Evolutionary conservation across 2,888 invertebrate species (phyloP).

Genomic region (Psococerastis gibbosa): DNA sequence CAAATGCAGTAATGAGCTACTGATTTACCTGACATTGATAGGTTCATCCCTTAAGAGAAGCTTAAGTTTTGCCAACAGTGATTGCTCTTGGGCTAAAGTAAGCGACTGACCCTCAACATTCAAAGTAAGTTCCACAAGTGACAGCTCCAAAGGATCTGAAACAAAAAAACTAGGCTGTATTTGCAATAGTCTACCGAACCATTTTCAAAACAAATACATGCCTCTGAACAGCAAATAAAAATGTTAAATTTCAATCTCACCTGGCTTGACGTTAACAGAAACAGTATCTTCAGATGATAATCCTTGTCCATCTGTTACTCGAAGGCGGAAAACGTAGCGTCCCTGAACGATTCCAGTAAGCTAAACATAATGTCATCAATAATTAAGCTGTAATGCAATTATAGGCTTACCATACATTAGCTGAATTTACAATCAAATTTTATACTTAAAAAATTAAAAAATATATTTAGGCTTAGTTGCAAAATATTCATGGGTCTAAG

Average conservation of each 20-base stretch:
- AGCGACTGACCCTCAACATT: constrained; percentile 51
- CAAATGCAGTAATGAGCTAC: too few relatives aligned
- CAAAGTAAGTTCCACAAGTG: constrained; percentile 64
- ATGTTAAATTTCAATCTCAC: constrained; percentile 21
- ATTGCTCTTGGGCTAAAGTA: constrained; percentile 50
- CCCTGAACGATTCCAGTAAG: constrained; percentile 72
- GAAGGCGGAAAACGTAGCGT: constrained; percentile 69
- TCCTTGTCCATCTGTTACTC: constrained; percentile 83
- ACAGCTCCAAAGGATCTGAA: constrained; percentile 48
- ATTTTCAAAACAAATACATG: neutral
- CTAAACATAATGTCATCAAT: too few relatives aligned
- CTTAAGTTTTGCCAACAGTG: constrained; percentile 59
- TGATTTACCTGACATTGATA: constrained; percentile 33
- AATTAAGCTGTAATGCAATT: too few relatives aligned
- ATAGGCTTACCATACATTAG: too few relatives aligned
- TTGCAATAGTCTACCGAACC: neutral
- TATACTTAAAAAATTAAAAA: too few relatives aligned
- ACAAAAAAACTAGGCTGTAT: constrained; percentile 13
- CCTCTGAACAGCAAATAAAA: neutral
- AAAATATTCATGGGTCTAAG: too few relatives aligned
- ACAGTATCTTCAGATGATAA: constrained; percentile 63
- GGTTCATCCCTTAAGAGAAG: constrained; percentile 57
- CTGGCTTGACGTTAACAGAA: constrained; percentile 57
- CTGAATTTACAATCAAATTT: too few relatives aligned
- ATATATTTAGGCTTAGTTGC: too few relatives aligned